Evolutionary conservation across 2,113 vertebrate genomes (phyloP), one percentile per base, ranked within the genome.

Genomic region (Oreochromis niloticus): DNA sequence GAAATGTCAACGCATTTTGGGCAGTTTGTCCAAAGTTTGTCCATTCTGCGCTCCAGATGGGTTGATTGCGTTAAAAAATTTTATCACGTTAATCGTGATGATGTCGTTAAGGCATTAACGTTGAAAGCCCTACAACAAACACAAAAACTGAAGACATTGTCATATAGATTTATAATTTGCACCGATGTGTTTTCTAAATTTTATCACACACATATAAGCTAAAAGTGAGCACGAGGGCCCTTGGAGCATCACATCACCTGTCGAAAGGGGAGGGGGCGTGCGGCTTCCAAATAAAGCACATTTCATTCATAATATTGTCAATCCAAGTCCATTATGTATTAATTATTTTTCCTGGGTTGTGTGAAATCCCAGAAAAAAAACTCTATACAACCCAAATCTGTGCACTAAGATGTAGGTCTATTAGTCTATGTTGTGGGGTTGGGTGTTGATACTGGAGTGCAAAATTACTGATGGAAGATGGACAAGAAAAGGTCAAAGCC

Each of bases 241-340:
- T 34, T 30, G 1, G 3, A 34, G 59, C 1, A 0, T 0, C 6
- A 63, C 16, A 63, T 63, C 16, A 0, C 30, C 30, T 63, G 30
- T 63, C 0, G 0, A 34, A 34, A 34, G 6, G 59, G 59, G 9
- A 63, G 30, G 59, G 30, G 30, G 16, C 0, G 0, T 63, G 59
- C 59, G 19, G 59, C 59, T 34, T 63, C 59, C 16, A 63, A 63
- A 63, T 63, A 63, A 63, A 1, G 1, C 30, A 32, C 30, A 32
- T 32, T 32, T 32, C 4, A 61, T 61, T 61, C 4, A 63, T 63
- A 34, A 63, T 63, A 34, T 63, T 63, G 10, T 34, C 19, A 63
- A 63, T 34, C 59, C 3, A 63, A 63, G 59, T 63, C 59, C 59
- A 63, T 63, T 63, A 63, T 34, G 1, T 19, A 63, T 19, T 11